Percentiles rank a stretch among this genome's conserved stretches.
Conservation (phyloP, 2,888 invertebrate genomes). For the Pyrrhia umbra region DNA sequence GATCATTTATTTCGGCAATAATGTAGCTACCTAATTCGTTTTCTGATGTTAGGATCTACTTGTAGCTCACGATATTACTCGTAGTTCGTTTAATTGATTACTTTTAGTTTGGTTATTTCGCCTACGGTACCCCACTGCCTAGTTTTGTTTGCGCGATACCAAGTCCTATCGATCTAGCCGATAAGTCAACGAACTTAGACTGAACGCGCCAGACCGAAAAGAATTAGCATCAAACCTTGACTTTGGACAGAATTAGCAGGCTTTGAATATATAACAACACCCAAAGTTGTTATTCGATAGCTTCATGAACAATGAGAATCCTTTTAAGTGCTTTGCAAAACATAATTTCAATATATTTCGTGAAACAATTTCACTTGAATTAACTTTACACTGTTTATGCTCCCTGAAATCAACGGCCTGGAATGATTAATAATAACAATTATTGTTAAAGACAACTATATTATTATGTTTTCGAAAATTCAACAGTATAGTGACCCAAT, state of each 20-base stretch:
- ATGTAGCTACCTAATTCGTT: too few species aligned
- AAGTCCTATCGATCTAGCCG: conserved; percentile 40
- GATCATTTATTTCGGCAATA: too few species aligned
- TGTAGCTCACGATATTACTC: too few species aligned
- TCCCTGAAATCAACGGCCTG: neutral
- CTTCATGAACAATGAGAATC: conserved; percentile 39
- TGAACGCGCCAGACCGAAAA: conserved; percentile 66
- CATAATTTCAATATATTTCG: conserved; percentile 27
- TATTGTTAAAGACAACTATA: too few species aligned
- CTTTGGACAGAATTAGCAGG: conserved; percentile 55
- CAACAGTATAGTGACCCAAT: neutral
- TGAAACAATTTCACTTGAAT: neutral
- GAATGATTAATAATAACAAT: neutral
- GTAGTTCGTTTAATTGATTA: too few species aligned
- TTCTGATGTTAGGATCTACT: too few species aligned
- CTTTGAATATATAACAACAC: conserved; percentile 45
- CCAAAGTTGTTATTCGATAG: conserved; percentile 31
- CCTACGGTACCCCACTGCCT: conserved; percentile 11
- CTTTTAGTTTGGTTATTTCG: neutral
- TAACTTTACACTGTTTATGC: neutral
- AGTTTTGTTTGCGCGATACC: conserved; percentile 11
- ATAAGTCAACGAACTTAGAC: conserved; percentile 63
- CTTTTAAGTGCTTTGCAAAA: conserved; percentile 29
- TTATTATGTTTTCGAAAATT: too few species aligned
- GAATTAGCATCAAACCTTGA: conserved; percentile 62